Evolutionary conservation across 2,113 vertebrate species (phyloP).

Genomic region (Dendrocopos noguchii): DNA sequence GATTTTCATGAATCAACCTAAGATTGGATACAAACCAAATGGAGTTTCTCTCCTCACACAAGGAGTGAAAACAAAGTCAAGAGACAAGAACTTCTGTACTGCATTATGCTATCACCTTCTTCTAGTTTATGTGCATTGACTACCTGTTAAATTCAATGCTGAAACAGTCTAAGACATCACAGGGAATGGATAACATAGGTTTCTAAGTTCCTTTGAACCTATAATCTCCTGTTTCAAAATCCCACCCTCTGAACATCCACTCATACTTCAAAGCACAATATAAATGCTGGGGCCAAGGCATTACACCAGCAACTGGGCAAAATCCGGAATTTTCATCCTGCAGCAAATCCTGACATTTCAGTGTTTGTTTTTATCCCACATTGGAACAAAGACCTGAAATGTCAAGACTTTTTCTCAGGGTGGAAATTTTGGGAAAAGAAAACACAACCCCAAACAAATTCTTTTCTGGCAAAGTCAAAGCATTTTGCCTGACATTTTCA

Average conservation of each 20-base stretch:
- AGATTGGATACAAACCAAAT: not conserved
- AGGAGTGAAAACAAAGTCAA: not conserved
- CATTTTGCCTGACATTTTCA: conserved; percentile 53
- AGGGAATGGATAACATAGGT: not conserved
- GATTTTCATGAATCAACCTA: not conserved
- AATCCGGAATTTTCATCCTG: conserved; percentile 36
- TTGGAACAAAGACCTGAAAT: conserved; percentile 56
- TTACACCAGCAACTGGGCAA: conserved; percentile 28
- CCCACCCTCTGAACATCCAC: not conserved
- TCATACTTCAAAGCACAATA: conserved; percentile 22
- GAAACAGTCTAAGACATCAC: not conserved
- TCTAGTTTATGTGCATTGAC: not conserved
- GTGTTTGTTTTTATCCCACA: conserved; percentile 40
- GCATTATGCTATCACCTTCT: not conserved
- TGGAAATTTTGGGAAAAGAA: conserved; percentile 14
- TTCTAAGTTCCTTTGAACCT: not conserved
- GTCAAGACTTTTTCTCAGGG: conserved; percentile 41
- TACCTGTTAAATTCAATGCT: not conserved
- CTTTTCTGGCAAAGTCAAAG: conserved; percentile 18
- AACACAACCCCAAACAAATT: not conserved
- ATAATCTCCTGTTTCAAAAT: not conserved
- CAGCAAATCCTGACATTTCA: conserved; percentile 60
- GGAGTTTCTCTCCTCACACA: not conserved
- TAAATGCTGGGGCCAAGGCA: conserved; percentile 20
- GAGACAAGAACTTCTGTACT: not conserved